Conservation (phyloP, 2,888 invertebrate genomes). For the Ochropacha duplaris region DNA sequence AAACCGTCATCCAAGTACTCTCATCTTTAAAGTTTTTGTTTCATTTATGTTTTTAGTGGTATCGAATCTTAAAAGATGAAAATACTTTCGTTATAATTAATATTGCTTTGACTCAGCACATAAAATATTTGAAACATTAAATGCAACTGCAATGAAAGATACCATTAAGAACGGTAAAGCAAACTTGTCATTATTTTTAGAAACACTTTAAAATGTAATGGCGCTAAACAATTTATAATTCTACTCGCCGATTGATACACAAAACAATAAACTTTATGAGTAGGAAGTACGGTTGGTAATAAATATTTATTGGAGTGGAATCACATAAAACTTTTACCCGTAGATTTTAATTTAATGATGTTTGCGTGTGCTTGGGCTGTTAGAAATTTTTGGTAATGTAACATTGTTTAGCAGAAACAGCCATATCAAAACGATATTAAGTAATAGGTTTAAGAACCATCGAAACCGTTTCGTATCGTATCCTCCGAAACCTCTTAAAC, state of each 20-base stretch:
- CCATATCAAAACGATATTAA: too few species aligned
- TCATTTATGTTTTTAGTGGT: too few species aligned
- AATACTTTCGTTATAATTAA: too few species aligned
- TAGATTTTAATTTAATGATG: not conserved
- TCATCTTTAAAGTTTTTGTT: too few species aligned
- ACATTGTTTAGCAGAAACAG: too few species aligned
- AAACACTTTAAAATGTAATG: conserved; percentile 1
- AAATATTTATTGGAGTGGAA: not conserved
- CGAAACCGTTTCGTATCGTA: too few species aligned
- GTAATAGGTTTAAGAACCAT: too few species aligned
- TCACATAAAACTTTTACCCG: not conserved
- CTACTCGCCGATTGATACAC: not conserved
- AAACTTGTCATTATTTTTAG: conserved; percentile 1
- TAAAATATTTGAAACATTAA: too few species aligned
- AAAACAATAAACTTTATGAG: conserved; percentile 3
- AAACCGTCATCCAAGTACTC: too few species aligned
- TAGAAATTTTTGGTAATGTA: not conserved
- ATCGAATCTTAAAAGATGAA: too few species aligned
- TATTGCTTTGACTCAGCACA: too few species aligned
- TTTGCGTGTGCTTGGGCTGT: not conserved
- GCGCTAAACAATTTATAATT: not conserved
- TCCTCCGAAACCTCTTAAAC: too few species aligned
- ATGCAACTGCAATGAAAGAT: not conserved
- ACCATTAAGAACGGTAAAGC: not conserved
- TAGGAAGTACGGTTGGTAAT: not conserved